Percentiles rank a stretch among this genome's conserved stretches.
Evolutionary conservation across 2,797 vertebrate genomes (phyloP).

Genomic region (Lepus oiostolus): DNA sequence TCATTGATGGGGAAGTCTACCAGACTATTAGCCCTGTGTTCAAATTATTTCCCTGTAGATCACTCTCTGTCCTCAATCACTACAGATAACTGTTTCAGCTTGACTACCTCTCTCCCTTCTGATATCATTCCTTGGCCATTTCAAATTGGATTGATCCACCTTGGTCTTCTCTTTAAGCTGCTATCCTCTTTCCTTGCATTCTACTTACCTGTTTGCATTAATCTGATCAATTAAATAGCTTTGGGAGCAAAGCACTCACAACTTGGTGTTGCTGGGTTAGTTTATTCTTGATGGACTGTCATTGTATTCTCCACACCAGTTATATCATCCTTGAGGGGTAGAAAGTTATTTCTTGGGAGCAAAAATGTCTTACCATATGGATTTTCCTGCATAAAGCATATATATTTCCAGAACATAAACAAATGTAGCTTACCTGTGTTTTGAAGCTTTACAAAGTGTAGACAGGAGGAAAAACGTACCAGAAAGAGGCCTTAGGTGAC

Average conservation of each 20-base stretch:
- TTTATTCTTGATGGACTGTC: not conserved
- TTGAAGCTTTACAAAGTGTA: not conserved
- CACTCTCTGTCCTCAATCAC: fast-evolving
- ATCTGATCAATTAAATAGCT: not conserved
- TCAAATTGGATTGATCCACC: not conserved
- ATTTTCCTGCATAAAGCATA: not conserved
- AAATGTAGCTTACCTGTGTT: not conserved
- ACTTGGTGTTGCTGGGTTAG: not conserved
- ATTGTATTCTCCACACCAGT: not conserved
- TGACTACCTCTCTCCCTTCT: not conserved
- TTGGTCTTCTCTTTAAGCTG: not conserved
- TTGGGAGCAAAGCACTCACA: not conserved
- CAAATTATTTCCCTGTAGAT: not conserved
- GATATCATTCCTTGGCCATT: not conserved
- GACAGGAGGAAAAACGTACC: not conserved
- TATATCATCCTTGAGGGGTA: not conserved
- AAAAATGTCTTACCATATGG: not conserved
- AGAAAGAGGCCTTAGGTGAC: not conserved
- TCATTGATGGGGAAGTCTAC: not conserved
- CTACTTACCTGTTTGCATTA: not conserved
- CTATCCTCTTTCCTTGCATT: not conserved
- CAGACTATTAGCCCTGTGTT: not conserved
- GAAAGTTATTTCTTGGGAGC: not conserved
- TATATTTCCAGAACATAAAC: not conserved
- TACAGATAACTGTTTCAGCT: not conserved